A percentile compares a stretch with the other conserved stretches of the same genome.
Evolutionary conservation across 2,888 invertebrate genomes (phyloP).

Genomic region (Cyclophora albipunctata): DNA sequence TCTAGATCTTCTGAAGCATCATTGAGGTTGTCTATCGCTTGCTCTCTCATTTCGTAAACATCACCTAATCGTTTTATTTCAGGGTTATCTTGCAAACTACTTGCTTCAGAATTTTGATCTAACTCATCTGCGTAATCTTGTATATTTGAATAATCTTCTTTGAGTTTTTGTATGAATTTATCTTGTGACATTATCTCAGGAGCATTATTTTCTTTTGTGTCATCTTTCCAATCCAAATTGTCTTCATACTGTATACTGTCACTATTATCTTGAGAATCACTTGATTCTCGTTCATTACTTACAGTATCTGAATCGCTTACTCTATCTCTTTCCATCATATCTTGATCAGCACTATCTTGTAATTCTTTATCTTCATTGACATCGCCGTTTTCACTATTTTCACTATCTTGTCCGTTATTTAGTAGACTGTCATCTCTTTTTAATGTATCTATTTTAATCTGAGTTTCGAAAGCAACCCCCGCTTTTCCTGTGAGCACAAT

Average conservation of each 20-base stretch:
- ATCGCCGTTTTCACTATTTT: too few relatives aligned
- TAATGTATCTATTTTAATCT: conserved; percentile 47
- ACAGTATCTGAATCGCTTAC: too few relatives aligned
- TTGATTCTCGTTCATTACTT: conserved; percentile 12
- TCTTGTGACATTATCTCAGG: background rate
- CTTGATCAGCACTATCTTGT: too few relatives aligned
- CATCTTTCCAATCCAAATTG: background rate
- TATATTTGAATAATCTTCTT: too few relatives aligned
- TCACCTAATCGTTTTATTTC: background rate
- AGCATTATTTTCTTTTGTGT: too few relatives aligned
- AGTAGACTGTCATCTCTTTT: conserved; percentile 8
- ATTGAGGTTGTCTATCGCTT: too few relatives aligned
- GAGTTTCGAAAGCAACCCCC: conserved; percentile 43
- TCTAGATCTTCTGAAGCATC: too few relatives aligned
- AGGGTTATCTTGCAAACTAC: background rate
- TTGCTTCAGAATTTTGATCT: background rate
- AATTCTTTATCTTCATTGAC: too few relatives aligned
- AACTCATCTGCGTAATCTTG: background rate
- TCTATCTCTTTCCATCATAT: too few relatives aligned
- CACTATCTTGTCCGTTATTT: too few relatives aligned
- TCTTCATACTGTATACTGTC: conserved; percentile 1
- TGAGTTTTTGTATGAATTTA: background rate
- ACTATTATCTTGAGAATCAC: conserved; percentile 19
- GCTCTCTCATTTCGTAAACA: too few relatives aligned
- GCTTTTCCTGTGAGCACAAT: conserved; percentile 55